Percentiles rank a stretch among this genome's conserved stretches.
Evolutionary conservation across 2,888 invertebrate genomes (phyloP).

Genomic region (Aethes cnicana): DNA sequence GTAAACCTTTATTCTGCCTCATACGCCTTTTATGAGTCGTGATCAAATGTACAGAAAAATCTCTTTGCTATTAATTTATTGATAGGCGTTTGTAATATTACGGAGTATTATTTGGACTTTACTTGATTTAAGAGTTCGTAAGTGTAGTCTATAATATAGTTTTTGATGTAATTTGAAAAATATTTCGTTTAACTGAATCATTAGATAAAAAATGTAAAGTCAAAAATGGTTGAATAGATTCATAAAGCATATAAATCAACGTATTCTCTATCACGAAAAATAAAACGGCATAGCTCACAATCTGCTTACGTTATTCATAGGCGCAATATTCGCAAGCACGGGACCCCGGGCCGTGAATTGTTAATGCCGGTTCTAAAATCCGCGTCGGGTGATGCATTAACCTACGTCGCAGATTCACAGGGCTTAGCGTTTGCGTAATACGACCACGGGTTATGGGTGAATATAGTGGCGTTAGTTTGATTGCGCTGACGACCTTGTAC

Average conservation of each 20-base stretch:
- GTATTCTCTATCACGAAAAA: conserved; percentile 7
- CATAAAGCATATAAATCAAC: no score
- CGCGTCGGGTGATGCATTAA: conserved; percentile 63
- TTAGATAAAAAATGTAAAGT: no score
- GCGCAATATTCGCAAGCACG: conserved; percentile 35
- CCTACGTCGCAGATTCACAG: conserved; percentile 64
- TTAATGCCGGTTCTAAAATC: conserved; percentile 68
- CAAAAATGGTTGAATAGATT: no score
- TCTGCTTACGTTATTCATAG: conserved; percentile 32
- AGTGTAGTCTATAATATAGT: no score
- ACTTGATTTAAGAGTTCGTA: no score
- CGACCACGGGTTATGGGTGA: conserved; percentile 40
- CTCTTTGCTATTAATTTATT: conserved; percentile 1
- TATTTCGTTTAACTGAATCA: no score
- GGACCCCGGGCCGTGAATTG: conserved; percentile 55
- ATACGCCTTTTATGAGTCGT: no score
- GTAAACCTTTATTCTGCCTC: no score
- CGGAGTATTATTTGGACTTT: no score
- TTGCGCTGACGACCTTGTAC: not conserved
- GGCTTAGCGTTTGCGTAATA: no score
- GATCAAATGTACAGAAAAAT: not conserved
- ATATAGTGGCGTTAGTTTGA: not conserved
- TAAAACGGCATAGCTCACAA: conserved; percentile 12
- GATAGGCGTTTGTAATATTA: conserved; percentile 1
- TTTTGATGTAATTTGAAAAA: no score